Conservation (phyloP, 2,113 vertebrate genomes). For the Delphinus delphis region DNA sequence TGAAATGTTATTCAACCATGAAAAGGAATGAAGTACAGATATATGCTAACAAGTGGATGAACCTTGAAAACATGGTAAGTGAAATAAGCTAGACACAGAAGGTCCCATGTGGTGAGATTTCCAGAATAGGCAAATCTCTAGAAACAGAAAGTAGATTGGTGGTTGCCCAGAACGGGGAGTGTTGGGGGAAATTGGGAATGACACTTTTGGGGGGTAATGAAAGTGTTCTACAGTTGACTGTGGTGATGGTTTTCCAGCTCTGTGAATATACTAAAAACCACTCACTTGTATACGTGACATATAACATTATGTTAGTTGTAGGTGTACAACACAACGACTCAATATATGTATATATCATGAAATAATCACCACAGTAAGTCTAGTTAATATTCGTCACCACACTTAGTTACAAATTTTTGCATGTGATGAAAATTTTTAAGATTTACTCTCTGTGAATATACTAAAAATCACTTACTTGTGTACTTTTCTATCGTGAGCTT, state of each 20-base stretch:
- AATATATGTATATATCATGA: too few relatives aligned
- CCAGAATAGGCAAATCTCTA: background rate
- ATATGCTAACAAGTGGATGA: background rate
- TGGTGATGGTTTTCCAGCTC: background rate
- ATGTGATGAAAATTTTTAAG: too few relatives aligned
- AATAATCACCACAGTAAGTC: too few relatives aligned
- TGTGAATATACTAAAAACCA: background rate
- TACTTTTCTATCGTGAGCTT: background rate
- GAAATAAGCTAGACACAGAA: background rate
- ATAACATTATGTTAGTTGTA: too few relatives aligned
- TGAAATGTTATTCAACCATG: background rate
- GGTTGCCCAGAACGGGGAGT: background rate
- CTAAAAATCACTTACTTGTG: background rate
- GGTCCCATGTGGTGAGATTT: background rate
- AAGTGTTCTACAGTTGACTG: background rate
- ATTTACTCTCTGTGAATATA: background rate
- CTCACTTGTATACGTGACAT: background rate
- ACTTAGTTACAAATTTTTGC: too few relatives aligned
- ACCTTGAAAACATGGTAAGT: background rate
- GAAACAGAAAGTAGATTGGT: background rate
- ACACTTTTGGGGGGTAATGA: background rate
- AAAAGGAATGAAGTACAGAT: background rate
- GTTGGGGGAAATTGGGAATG: accelerated
- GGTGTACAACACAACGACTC: too few relatives aligned
- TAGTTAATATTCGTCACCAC: too few relatives aligned